These are phyloP conservation scores for Drosophila gunungcola DNA, from an alignment of 1,140 invertebrate species.

Conservation along the genomic window DNA sequence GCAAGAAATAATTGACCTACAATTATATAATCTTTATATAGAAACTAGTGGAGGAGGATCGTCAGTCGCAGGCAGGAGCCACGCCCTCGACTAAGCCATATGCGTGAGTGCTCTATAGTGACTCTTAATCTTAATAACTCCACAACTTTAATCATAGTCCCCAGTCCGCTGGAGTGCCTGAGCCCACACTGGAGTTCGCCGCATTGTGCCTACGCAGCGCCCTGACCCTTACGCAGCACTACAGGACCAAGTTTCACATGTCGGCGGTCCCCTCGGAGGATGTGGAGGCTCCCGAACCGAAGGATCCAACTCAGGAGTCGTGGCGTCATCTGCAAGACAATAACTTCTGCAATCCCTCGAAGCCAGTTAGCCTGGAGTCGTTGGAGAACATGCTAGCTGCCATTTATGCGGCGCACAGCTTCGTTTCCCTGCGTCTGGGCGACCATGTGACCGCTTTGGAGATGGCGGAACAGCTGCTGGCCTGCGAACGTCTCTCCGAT, in stretches of 20 bases:
- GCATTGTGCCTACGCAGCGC: constrained; percentile 95
- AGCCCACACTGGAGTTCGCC: constrained; percentile 95
- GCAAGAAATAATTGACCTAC: too few species aligned
- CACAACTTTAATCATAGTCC: constrained; percentile 83
- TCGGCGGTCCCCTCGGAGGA: constrained; percentile 37
- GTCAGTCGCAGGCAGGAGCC: constrained; percentile 30
- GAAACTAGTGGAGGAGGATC: constrained; percentile 61
- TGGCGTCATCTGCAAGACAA: constrained; percentile 82
- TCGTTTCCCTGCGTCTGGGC: constrained; percentile 93
- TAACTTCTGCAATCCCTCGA: constrained; percentile 84
- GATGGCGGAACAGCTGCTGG: constrained; percentile 86
- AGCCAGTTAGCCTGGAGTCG: constrained; percentile 79
- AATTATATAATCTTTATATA: constrained; percentile 8
- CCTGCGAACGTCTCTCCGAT: constrained; percentile 77
- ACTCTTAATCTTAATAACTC: neutral
- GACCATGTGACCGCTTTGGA: constrained; percentile 93
- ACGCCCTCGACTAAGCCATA: constrained; percentile 45
- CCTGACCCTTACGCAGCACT: constrained; percentile 86
- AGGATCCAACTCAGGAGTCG: constrained; percentile 65
- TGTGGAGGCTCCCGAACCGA: constrained; percentile 84
- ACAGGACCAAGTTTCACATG: constrained; percentile 85
- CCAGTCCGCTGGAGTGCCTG: constrained; percentile 92
- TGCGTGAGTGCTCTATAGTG: constrained; percentile 24
- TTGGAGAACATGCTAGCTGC: constrained; percentile 87
- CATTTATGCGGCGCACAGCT: constrained; percentile 92